phyloP scores from a whole-genome alignment of 2,113 vertebrate species.

The Archilochus colubris region DNA sequence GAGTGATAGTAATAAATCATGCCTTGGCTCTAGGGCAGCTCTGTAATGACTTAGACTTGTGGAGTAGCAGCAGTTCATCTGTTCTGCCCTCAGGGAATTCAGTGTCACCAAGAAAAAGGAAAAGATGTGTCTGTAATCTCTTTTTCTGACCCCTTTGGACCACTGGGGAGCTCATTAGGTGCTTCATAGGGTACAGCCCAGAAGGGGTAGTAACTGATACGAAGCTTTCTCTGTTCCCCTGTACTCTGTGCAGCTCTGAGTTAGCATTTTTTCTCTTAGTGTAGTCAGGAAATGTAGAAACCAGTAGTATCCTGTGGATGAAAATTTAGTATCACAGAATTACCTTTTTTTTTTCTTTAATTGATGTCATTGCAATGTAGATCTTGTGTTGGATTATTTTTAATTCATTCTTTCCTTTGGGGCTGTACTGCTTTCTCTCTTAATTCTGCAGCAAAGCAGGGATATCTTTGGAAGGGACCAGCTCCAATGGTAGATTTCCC shows the following conservation, averaged over 20 bases:
- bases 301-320: not conserved
- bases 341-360: not conserved
- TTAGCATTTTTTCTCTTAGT: not conserved
- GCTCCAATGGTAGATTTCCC: not conserved
- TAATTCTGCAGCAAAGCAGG: not conserved
- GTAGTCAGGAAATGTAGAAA: not conserved
- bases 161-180: not conserved
- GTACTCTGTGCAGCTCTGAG: not conserved
- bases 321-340: not conserved
- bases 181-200: not conserved
- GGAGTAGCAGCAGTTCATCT: not conserved
- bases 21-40: not conserved
- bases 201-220: not conserved
- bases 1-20: not conserved
- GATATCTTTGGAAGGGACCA: not conserved
- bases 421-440: rapidly evolving
- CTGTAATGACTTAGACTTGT: not conserved
- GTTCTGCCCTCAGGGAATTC: not conserved
- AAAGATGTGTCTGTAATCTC: not conserved
- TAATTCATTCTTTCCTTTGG: not conserved
- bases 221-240: not conserved
- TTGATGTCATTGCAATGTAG: not conserved
- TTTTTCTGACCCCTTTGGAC: not conserved
- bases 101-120: not conserved
- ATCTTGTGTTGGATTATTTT: not conserved